Conservation (phyloP, 2,113 vertebrate species). For the Clarias magur region DNA sequence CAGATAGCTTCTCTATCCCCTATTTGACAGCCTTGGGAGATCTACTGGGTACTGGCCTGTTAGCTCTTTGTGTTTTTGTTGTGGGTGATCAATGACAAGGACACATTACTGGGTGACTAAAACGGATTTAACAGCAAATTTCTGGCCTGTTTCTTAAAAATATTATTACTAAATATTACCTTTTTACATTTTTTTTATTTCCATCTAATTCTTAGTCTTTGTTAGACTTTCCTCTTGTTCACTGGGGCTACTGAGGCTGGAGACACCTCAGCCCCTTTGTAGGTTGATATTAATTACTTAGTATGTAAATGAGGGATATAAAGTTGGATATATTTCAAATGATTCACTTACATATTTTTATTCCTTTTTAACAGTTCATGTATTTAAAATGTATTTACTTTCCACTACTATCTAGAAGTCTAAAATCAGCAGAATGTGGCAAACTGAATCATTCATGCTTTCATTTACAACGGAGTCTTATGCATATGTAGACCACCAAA, state of each 20-base stretch:
- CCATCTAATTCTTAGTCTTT: neutral
- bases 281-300: neutral
- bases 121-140: neutral
- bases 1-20: slow-evolving; percentile 91
- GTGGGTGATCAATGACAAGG: slow-evolving; percentile 53
- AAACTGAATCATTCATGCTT: neutral
- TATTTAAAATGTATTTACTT: neutral
- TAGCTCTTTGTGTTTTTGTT: slow-evolving; percentile 81
- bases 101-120: slow-evolving; percentile 9
- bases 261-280: neutral
- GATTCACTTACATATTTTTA: neutral
- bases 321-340: neutral
- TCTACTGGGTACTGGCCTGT: slow-evolving; percentile 84
- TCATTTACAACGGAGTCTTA: neutral
- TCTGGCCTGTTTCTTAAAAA: neutral
- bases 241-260: neutral
- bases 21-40: slow-evolving; percentile 93
- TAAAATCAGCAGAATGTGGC: neutral
- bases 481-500: neutral
- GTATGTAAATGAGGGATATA: neutral
- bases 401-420: neutral
- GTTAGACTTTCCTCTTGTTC: neutral
- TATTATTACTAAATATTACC: neutral
- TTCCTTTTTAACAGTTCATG: neutral
- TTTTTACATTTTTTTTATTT: neutral